Evolutionary conservation across 2,888 invertebrate species (phyloP), one percentile per base, ranked within the genome.

Genomic region (Kryphioiulus occultus): DNA sequence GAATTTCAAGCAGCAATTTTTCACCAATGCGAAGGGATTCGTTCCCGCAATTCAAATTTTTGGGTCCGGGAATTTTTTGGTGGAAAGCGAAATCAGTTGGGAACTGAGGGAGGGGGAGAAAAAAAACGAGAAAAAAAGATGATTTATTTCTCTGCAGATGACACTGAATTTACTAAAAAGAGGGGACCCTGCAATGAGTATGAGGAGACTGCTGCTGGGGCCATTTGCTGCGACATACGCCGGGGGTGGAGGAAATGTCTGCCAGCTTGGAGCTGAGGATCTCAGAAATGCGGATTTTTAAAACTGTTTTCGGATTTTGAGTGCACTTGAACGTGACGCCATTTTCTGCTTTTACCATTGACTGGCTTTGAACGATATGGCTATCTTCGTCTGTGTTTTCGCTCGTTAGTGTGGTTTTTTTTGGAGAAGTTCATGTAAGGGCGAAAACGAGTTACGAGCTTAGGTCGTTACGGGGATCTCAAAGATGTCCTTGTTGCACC

Each of bases 141-240:
- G 78, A 78, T 78, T 78, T 78, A 78, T 78, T 22, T 78, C 78
- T 78, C 78, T 78, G 78, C 78, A 78, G 78, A 78, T 78, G 78
- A 78, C 78, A 30, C 78, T 78, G 78, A 78, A 78, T 78, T 78
- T 78, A 78, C 30, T 78, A 78, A 78, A 78, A 78, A 78, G 78
- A 78, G 78, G 78, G 78, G 78, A 30, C 78, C 30, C 78, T 78
- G 15, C 44, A 4, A 44, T 15, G 78, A 78, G 30, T 30, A 26
- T 9, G 22, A 5, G 68, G 68, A 68, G n/a, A n/a, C n/a, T 19
- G 12, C 78, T 78, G 78, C 26, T 78, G 78, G 30, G 78, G 78
- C 78, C 78, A 78, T 78, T 78, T 78, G 78, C 78, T 78, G 22
- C 68, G 68, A 68, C 68, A 68, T 68, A 68, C 22, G 68, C 68